A percentile compares a stretch with the other conserved stretches of the same genome.
These are phyloP conservation scores for Saturnia pavonia DNA, from an alignment of 2,888 invertebrate genomes.

Conservation along the genomic window DNA sequence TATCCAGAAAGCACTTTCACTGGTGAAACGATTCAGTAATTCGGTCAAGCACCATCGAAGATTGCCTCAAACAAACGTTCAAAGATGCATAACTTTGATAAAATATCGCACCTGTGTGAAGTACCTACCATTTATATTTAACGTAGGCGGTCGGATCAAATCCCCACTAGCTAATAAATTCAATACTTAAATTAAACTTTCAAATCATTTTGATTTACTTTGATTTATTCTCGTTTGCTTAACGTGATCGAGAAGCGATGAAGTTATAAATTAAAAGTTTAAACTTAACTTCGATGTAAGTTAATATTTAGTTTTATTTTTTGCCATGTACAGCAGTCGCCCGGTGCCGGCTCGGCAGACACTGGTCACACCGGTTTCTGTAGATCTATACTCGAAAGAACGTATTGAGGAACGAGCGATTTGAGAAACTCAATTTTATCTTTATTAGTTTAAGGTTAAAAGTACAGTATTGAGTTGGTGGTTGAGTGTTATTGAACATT, in stretches of 20 bases:
- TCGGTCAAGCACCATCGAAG: background rate
- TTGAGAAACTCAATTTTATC: background rate
- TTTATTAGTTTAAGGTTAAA: background rate
- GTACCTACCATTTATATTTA: background rate
- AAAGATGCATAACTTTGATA: background rate
- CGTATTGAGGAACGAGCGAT: background rate
- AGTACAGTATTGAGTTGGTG: background rate
- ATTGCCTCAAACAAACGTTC: background rate
- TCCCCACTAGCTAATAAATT: background rate
- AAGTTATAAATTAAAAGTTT: conserved; percentile 12
- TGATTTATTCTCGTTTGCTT: background rate
- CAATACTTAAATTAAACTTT: background rate
- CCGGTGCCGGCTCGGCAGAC: conserved; percentile 2
- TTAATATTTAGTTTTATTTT: conserved; percentile 12
- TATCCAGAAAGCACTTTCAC: background rate
- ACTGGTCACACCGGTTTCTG: conserved; percentile 5
- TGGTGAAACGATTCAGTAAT: background rate
- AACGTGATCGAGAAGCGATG: background rate
- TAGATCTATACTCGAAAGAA: background rate
- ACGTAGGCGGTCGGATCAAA: background rate
- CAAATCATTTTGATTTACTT: background rate
- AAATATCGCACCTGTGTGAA: background rate
- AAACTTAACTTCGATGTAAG: conserved; percentile 11
- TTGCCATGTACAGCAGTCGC: conserved; percentile 6
- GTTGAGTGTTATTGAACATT: background rate